phyloP scores from a whole-genome alignment of 2,888 invertebrate species.

The Macrosoma leucophasiata region DNA sequence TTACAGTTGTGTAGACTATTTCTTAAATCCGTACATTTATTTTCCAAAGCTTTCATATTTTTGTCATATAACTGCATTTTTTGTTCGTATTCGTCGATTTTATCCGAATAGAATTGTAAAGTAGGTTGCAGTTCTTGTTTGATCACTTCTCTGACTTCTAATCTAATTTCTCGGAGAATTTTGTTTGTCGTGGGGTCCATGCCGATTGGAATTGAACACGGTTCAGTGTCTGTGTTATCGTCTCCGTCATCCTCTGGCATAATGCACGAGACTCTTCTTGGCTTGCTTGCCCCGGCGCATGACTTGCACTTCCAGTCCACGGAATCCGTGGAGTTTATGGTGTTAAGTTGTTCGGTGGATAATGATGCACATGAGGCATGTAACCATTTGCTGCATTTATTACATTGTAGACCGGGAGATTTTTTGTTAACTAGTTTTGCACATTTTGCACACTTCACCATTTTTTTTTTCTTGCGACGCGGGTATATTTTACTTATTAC shows the following conservation, averaged over 20 bases:
- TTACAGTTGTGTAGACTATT: constrained; percentile 1
- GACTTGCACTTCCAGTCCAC: constrained; percentile 22
- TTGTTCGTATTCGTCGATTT: constrained; percentile 15
- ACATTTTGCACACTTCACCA: no score
- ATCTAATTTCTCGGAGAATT: constrained; percentile 10
- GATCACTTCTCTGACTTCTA: constrained; percentile 11
- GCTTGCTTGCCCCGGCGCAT: constrained; percentile 14
- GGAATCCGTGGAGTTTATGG: constrained; percentile 20
- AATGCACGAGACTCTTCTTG: constrained; percentile 20
- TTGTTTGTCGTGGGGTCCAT: not conserved
- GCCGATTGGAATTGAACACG: no score
- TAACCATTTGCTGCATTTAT: constrained; percentile 22
- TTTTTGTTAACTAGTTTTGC: constrained; percentile 18
- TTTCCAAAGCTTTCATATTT: constrained; percentile 8
- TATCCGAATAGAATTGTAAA: constrained; percentile 20
- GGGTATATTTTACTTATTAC: no score
- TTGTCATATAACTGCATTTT: constrained; percentile 9
- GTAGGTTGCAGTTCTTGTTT: constrained; percentile 15
- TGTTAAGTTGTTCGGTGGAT: constrained; percentile 18
- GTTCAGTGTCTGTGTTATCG: constrained; percentile 29
- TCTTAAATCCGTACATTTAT: constrained; percentile 3
- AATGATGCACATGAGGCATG: constrained; percentile 21
- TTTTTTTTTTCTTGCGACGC: no score
- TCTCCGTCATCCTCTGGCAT: constrained; percentile 22
- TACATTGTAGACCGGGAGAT: constrained; percentile 19